Base-by-base conservation (phyloP, 2,113 vertebrate genomes). In the Stegastes partitus region DNA sequence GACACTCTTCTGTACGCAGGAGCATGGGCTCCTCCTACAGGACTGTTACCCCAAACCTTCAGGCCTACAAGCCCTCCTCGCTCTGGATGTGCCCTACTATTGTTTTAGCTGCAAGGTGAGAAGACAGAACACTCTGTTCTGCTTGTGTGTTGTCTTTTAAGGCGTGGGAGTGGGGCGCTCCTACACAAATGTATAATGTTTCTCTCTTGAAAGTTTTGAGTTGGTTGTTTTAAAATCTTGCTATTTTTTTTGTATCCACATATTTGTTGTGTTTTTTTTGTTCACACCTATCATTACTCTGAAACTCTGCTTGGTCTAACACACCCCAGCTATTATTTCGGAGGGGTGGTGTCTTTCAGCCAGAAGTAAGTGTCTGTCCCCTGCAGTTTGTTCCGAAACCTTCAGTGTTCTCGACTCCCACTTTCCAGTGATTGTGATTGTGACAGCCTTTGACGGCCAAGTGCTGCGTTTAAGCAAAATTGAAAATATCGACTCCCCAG, bases 21-120 rank as follows among this genome's bases (percentile, higher is more conserved):
- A 99, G 62, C 95, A 98, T 0, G 96, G 97, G 12, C 92, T 99
- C 39, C 90, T 98, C 71, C 93, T 98, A 16, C 97, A 98, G 37
- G 98, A 99, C 75, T 95, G 92, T 61, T 98, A 96, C 81, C 89
- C 93, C 1, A 90, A 93, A 86, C 96, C 97, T 11, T 67, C 93
- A 1, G 55, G 93, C 21, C 94, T 94, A 31, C 95, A 98, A 68
- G 76, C 84, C 10, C 95, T 99, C 22, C 93, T 99, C 15, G 97
- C 97, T 26, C 79, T 98, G 21, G 94, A 97, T 55, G 96, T 97
- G 28, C 98, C 98, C 10, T 94, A 97, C 81, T 99, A 97, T 79
- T 99, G 97, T 91, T 99, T 98, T 86, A 96, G 93, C 25, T 97
- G 94, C 91, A 98, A 98, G 97, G 98, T 99, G 84, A 71, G 74